Base-by-base conservation (phyloP, 2,113 vertebrate genomes). In the Rostratula benghalensis region DNA sequence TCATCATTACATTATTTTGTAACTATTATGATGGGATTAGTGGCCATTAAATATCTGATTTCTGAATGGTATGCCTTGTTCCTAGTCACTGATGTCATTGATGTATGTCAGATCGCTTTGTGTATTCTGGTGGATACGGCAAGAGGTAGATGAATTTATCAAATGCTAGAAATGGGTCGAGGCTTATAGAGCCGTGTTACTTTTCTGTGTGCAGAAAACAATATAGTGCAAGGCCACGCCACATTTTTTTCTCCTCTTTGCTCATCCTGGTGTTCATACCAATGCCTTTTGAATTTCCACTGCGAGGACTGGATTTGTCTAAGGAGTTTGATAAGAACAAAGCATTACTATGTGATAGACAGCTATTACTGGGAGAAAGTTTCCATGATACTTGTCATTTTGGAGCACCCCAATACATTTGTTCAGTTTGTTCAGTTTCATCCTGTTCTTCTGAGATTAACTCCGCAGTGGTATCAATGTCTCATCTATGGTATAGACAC, bases 21-120 rank as follows among this genome's bases (percentile, higher is more conserved):
- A 94, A 93, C 83, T 94, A 91, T 92, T 86, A 77, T 78, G 70
- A 87, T 93, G 67, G 91, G 89, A 94, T 96, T 93, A 97, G 89
- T 81, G 71, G 51, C 82, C 79, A 75, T 88, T 93, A 93, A 83
- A 76, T 77, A 83, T 77, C 95, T 83, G 87, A 88, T 95, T 94
- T 83, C 85, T 95, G 93, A 79, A 75, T 60, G 53, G 69, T 60
- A 61, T 91, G 69, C 80, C 63, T 91, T 73, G 56, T 79, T 96
- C 67, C 45, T 73, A 65, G 73, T 70, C 83, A 53, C 48, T 64
- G 71, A 69, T 92, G 83, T 84, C 73, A 46, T 18, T 83, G 60
- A 71, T 48, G 22, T 86, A 45, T 91, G 70, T 94, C 74, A 57
- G 89, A 87, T 77, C 65, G 67, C 24, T 85, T 78, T 86, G 67